These are phyloP conservation scores for Periophthalmus modestus DNA, from an alignment of 2,113 vertebrate species.

Conservation along the genomic window DNA sequence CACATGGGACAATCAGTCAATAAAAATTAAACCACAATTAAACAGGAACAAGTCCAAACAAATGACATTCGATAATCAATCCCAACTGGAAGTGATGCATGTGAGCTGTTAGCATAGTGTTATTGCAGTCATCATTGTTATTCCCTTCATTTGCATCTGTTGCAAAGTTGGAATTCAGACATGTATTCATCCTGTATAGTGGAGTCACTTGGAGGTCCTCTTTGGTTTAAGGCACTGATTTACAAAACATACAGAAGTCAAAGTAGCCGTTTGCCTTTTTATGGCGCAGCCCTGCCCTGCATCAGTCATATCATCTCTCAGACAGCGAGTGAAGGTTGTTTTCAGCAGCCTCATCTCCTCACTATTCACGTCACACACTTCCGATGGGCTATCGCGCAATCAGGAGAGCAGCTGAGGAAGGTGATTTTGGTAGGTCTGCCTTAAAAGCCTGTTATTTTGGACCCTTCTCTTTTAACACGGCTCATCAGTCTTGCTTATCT, in stretches of 20 bases:
- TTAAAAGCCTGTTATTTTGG: slow-evolving; percentile 45
- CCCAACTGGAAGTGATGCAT: too few relatives aligned
- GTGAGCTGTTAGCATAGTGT: too few relatives aligned
- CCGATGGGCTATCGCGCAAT: slow-evolving; percentile 41
- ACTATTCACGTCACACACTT: slow-evolving; percentile 44
- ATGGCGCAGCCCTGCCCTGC: neutral
- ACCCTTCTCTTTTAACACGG: slow-evolving; percentile 30
- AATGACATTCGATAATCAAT: neutral
- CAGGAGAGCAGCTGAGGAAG: slow-evolving; percentile 27
- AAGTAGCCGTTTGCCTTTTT: slow-evolving; percentile 10
- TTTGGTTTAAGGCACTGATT: neutral
- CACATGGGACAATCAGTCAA: neutral
- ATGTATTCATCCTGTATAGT: neutral
- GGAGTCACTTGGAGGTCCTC: neutral
- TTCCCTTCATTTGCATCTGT: neutral
- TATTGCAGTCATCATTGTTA: neutral
- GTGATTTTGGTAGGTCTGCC: slow-evolving; percentile 38
- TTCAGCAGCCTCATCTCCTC: slow-evolving; percentile 27
- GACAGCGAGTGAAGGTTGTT: slow-evolving; percentile 23
- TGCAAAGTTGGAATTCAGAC: neutral
- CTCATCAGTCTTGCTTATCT: slow-evolving; percentile 22
- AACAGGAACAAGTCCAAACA: neutral
- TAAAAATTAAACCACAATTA: neutral
- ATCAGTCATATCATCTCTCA: slow-evolving; percentile 14
- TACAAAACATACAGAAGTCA: slow-evolving; percentile 11